Conservation (phyloP, 1,140 invertebrate genomes). For the Macrotrachela quadricornifera region DNA sequence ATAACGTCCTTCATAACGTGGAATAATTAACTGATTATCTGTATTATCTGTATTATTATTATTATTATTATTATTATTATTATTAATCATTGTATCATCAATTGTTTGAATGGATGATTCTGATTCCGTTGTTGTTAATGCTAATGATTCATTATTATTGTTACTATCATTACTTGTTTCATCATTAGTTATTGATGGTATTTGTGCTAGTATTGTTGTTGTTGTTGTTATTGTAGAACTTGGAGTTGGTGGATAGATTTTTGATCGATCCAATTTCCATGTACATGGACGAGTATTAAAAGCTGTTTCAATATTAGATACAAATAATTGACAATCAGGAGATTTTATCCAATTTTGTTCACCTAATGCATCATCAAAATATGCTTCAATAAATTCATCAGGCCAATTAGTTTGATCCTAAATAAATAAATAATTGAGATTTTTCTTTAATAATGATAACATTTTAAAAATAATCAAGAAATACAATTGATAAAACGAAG, state of each 20-base stretch:
- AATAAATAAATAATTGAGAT: no score
- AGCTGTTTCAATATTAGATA: constrained; percentile 69
- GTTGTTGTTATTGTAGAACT: not conserved
- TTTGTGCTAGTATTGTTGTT: not conserved
- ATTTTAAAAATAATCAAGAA: no score
- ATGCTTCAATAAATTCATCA: constrained; percentile 42
- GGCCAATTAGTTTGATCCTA: constrained; percentile 24
- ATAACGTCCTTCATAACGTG: no score
- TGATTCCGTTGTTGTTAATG: not conserved
- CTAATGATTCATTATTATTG: not conserved
- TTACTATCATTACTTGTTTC: not conserved
- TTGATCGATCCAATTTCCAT: constrained; percentile 11
- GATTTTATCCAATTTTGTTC: constrained; percentile 79
- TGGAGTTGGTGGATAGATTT: not conserved
- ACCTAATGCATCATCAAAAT: constrained; percentile 74
- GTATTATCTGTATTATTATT: no score
- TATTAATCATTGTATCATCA: not conserved
- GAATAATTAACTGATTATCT: no score
- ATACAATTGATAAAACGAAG: no score
- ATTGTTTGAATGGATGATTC: not conserved
- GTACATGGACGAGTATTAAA: constrained; percentile 57
- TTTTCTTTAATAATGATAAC: no score
- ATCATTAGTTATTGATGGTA: not conserved
- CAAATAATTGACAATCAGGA: constrained; percentile 65
- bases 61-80: no score